These are phyloP conservation scores for Conus betulinus DNA, from an alignment of 1,140 invertebrate species.

Conservation along the genomic window DNA sequence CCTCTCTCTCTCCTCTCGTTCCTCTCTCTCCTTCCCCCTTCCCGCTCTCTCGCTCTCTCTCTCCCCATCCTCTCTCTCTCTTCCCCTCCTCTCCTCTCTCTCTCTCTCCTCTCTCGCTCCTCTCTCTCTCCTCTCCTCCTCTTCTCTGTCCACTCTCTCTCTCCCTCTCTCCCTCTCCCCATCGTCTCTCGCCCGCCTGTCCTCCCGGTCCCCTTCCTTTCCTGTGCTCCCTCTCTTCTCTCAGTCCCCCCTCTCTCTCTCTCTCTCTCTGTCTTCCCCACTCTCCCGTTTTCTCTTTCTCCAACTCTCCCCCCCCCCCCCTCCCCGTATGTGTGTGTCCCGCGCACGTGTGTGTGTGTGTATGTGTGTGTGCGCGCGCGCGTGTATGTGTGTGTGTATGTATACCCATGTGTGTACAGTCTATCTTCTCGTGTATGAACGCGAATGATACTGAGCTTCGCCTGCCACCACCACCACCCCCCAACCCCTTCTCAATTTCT, in stretches of 20 bases:
- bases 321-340: no score
- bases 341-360: no score
- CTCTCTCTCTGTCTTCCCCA: neutral
- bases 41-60: conserved; percentile 18
- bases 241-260: neutral
- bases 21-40: conserved; percentile 7
- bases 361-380: no score
- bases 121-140: conserved; percentile 9
- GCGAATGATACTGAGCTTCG: no score
- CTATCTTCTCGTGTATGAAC: no score
- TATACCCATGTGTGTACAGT: no score
- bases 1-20: neutral
- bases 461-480: no score
- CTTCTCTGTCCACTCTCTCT: neutral
- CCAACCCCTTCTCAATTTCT: no score
- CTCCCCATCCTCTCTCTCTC: neutral
- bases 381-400: no score
- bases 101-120: conserved; percentile 7
- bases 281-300: no score
- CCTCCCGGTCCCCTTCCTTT: no score
- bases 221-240: neutral
- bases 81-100: conserved; percentile 19
- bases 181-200: neutral
- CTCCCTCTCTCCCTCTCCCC: neutral
- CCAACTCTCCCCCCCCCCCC: no score